Evolutionary conservation across 2,888 invertebrate species (phyloP), one percentile per base, ranked within the genome.

Genomic region (Nephrotoma appendiculata): DNA sequence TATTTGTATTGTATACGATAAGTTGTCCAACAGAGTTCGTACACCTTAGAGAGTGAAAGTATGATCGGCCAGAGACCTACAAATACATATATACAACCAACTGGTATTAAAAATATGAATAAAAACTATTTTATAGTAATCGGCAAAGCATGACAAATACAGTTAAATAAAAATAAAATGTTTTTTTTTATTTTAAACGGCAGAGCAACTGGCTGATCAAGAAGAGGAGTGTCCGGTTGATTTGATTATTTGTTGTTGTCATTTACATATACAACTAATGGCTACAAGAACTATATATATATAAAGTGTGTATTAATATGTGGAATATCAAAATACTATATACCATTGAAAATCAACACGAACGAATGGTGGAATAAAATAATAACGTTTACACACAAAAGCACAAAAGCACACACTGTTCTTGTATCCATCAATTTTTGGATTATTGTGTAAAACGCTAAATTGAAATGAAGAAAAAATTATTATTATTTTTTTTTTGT

Each of bases 1-100:
- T 84, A 84, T 84, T 84, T 84, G 84, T 84, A 84, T 84, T 84
- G 84, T 84, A 84, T 45, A 85, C 43, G 45, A 85, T 44, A 85
- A 44, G 85, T 85, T 85, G 43, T 85, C 85, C 85, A 85, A 84
- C 86, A 91, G 90, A 91, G 91, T 91, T 91, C 91, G 90, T 91
- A 90, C 89, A 91, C 91, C 91, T 91, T 91, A 90, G 91, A 91
- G 91, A 91, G 91, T 91, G 91, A 91, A 91, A 91, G 91, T 91
- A 90, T 90, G 89, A 90, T 91, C 91, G 91, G 91, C 90, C 91
- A 90, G 90, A 91, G 91, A 91, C 91, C 91, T 91, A 91, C 91
- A 91, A 91, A 91, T 90, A 91, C 91, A 90, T 15, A 86, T 44
- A 85, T 19, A 31, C 31, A 71, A 71, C 0, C 71, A 71, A 71